Evolutionary conservation across 2,888 invertebrate species (phyloP).

Genomic region (Rhamnusium bicolor): DNA sequence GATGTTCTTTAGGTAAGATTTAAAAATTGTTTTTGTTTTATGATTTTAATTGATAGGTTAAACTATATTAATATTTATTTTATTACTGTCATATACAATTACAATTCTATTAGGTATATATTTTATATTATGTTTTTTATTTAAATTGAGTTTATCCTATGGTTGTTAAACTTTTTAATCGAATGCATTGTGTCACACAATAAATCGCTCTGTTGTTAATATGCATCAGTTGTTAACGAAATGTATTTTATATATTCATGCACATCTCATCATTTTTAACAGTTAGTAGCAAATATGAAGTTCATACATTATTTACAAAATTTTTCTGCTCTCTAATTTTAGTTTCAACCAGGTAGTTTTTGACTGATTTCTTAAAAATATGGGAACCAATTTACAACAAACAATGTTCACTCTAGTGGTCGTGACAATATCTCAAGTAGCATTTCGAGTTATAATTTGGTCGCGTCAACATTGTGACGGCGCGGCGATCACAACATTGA

Average conservation of each 20-base stretch:
- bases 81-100: not conserved
- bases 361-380: no score
- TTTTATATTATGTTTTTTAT: not conserved
- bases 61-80: slow-evolving; percentile 12
- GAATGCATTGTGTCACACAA: slow-evolving; percentile 31
- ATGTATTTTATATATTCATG: slow-evolving; percentile 39
- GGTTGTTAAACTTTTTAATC: slow-evolving; percentile 29
- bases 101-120: no score
- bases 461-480: no score
- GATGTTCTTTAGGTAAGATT: slow-evolving; percentile 16
- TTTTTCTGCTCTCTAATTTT: not conserved
- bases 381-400: no score
- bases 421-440: no score
- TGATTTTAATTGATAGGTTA: slow-evolving; percentile 1
- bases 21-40: slow-evolving; percentile 7
- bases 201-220: slow-evolving; percentile 29
- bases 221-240: slow-evolving; percentile 42
- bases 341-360: no score
- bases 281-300: not conserved
- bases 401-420: no score
- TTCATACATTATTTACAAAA: not conserved
- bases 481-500: no score
- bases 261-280: slow-evolving; percentile 38
- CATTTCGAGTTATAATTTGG: no score
- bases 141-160: slow-evolving; percentile 12